Percentiles rank a stretch among this genome's conserved stretches.
Evolutionary conservation across 2,888 invertebrate species (phyloP).

Genomic region (Agrotis exclamationis): DNA sequence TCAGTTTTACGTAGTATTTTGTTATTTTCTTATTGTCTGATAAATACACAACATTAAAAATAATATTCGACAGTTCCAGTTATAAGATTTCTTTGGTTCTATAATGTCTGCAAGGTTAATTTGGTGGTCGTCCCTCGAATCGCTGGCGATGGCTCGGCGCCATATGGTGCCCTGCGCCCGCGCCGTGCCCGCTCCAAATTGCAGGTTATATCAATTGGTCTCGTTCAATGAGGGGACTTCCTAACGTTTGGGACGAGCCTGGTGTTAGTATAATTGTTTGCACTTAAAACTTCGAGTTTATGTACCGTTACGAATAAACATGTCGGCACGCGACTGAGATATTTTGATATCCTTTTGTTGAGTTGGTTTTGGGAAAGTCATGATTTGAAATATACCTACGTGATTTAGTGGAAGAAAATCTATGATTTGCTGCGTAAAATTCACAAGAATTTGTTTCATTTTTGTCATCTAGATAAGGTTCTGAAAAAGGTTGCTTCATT

Average conservation of each 20-base stretch:
- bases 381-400: not conserved
- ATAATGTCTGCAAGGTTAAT: slow-evolving; percentile 68
- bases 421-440: too few relatives aligned
- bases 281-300: slow-evolving; percentile 61
- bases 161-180: slow-evolving; percentile 87
- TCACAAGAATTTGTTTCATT: not conserved
- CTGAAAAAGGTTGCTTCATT: not conserved
- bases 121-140: slow-evolving; percentile 75
- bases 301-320: slow-evolving; percentile 63
- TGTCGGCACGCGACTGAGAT: slow-evolving; percentile 39
- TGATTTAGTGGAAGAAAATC: too few relatives aligned
- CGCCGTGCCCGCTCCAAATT: slow-evolving; percentile 83
- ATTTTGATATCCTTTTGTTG: not conserved
- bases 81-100: slow-evolving; percentile 58
- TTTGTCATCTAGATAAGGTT: not conserved
- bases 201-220: slow-evolving; percentile 87
- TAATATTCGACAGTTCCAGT: slow-evolving; percentile 49
- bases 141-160: slow-evolving; percentile 76
- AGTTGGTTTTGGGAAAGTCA: slow-evolving; percentile 8
- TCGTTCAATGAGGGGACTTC: slow-evolving; percentile 77
- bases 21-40: too few relatives aligned
- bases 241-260: slow-evolving; percentile 71
- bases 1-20: too few relatives aligned
- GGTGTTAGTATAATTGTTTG: slow-evolving; percentile 66
- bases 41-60: too few relatives aligned